Percentiles rank a stretch among this genome's conserved stretches.
Conservation (phyloP, 2,113 vertebrate genomes). For the Nematolebias whitei region DNA sequence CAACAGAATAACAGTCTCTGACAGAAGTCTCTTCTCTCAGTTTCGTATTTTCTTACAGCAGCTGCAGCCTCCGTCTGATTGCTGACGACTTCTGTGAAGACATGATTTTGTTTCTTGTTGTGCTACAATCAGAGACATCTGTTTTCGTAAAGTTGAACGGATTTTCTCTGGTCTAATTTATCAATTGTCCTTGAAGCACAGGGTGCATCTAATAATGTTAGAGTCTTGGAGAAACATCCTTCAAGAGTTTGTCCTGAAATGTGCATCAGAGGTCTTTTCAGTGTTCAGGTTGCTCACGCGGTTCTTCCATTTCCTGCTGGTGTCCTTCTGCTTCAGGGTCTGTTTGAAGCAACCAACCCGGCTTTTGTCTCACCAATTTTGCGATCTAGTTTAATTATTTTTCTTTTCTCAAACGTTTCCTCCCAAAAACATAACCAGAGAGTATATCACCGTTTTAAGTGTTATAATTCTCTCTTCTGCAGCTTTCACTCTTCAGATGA, state of each 20-base stretch:
- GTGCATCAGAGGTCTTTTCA: fast-evolving
- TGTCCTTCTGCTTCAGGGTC: neutral
- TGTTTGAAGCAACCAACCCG: neutral
- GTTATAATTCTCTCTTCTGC: neutral
- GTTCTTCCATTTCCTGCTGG: neutral
- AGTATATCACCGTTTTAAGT: neutral
- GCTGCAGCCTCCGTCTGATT: fast-evolving
- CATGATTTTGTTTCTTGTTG: neutral
- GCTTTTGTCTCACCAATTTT: neutral
- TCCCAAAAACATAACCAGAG: fast-evolving
- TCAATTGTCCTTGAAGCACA: neutral
- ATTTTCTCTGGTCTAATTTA: neutral
- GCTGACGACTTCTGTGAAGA: fast-evolving
- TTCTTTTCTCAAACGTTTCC: fast-evolving
- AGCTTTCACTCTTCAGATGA: neutral
- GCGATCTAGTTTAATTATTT: neutral
- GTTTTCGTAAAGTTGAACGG: fast-evolving
- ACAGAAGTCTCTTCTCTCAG: neutral
- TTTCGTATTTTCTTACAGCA: neutral
- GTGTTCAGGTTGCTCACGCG: neutral
- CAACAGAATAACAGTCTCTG: fast-evolving
- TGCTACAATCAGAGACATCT: neutral
- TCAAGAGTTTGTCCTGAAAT: neutral
- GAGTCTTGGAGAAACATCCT: neutral
- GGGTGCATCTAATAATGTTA: no score